Evolutionary conservation across 30 jellyfish, hydroid and myxozoan genomes (phyloP).

Genomic region (Cassiopea andromeda): DNA sequence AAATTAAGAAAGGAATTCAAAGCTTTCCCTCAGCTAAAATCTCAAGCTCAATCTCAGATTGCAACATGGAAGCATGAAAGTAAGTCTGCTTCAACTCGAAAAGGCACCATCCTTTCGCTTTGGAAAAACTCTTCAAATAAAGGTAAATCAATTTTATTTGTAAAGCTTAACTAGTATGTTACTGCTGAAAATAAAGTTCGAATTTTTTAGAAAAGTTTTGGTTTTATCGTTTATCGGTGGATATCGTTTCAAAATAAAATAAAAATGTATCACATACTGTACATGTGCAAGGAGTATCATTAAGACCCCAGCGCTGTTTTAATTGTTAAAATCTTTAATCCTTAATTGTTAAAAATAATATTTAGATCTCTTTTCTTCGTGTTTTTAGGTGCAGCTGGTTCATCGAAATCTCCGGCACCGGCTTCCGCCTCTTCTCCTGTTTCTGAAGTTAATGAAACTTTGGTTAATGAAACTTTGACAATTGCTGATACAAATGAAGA

Average conservation of each 20-base stretch:
- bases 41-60: too few species aligned
- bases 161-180: too few species aligned
- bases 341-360: neutral
- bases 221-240: neutral
- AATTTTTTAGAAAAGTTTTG: conserved; percentile 4
- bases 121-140: too few species aligned
- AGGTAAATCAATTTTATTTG: too few species aligned
- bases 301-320: neutral
- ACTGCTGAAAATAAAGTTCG: neutral
- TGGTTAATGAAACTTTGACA: too few species aligned
- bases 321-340: too few species aligned
- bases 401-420: conserved; percentile 9
- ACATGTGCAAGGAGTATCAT: conserved; percentile 18
- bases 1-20: too few species aligned
- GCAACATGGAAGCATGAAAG: too few species aligned
- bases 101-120: too few species aligned
- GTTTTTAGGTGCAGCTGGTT: conserved; percentile 26
- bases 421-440: conserved; percentile 21
- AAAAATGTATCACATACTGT: conserved; percentile 13
- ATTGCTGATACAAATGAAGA: conserved; percentile 34
- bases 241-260: conserved; percentile 9
- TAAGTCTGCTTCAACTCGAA: too few species aligned
- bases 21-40: too few species aligned
- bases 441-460: conserved; percentile 8
- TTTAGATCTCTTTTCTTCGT: neutral